Conservation (phyloP, 2,113 vertebrate species). For the Sinocyclocheilus maitianheensis region DNA sequence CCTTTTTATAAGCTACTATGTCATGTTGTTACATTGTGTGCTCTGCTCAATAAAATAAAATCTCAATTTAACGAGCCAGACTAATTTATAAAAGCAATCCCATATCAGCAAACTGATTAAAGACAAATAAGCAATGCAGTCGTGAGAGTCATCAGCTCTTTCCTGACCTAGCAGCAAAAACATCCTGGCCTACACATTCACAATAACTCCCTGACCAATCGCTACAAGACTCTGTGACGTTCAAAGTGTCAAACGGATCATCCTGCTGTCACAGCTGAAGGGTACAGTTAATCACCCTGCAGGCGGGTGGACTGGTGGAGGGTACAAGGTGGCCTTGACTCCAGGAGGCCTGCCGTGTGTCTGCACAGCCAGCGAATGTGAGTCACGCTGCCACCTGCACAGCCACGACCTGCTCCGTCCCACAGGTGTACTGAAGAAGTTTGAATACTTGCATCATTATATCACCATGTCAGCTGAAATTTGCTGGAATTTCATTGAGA, state of each 20-base stretch:
- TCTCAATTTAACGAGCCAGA: not conserved
- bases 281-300: slow-evolving; percentile 36
- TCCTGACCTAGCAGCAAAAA: not conserved
- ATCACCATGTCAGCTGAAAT: not conserved
- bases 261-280: slow-evolving; percentile 16
- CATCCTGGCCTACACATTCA: slow-evolving; percentile 8
- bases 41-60: not conserved
- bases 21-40: not conserved
- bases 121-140: not conserved
- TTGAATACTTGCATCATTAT: slow-evolving; percentile 11
- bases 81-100: not conserved
- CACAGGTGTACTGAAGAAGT: not conserved
- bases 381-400: slow-evolving; percentile 19
- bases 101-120: not conserved
- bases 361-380: not conserved
- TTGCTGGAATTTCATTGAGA: not conserved
- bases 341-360: slow-evolving; percentile 2
- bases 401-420: slow-evolving; percentile 17
- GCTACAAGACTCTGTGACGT: not conserved
- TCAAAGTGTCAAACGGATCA: slow-evolving; percentile 14
- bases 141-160: not conserved
- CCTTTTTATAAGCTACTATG: not conserved
- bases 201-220: slow-evolving; percentile 27
- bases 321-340: slow-evolving; percentile 34
- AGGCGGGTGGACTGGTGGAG: not conserved